These are phyloP conservation scores for Enteromius unitaeniatus DNA, from an alignment of 2,797 vertebrate genomes.

Conservation along the genomic window DNA sequence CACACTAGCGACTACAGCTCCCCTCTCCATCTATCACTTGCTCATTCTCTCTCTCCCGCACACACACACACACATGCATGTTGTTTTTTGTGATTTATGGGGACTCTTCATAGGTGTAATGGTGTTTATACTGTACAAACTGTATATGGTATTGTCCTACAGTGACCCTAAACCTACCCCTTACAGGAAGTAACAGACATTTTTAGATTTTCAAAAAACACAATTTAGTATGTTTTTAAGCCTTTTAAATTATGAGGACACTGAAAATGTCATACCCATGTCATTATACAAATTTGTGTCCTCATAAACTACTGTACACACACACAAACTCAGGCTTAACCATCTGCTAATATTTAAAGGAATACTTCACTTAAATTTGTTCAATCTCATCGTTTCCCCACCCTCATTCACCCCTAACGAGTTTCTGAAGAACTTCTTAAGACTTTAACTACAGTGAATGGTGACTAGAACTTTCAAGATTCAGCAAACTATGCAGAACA, in stretches of 20 bases:
- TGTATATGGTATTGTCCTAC: no score
- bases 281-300: no score
- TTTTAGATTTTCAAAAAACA: no score
- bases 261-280: no score
- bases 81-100: no score
- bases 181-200: no score
- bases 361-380: not conserved
- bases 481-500: not conserved
- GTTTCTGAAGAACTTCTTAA: not conserved
- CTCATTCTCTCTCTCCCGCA: not conserved
- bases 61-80: not conserved
- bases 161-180: no score
- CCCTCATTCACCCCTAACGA: not conserved
- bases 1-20: conserved; percentile 6
- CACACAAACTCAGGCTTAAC: not conserved
- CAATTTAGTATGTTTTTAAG: no score
- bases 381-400: not conserved
- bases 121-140: no score
- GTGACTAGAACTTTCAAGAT: not conserved
- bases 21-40: conserved; percentile 29
- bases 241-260: no score
- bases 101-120: no score
- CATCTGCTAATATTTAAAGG: conserved; percentile 26
- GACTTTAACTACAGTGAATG: not conserved
- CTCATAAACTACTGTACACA: not conserved